Evolutionary conservation across 1,140 invertebrate genomes (phyloP).

Genomic region (Choristoneura fumiferana): DNA sequence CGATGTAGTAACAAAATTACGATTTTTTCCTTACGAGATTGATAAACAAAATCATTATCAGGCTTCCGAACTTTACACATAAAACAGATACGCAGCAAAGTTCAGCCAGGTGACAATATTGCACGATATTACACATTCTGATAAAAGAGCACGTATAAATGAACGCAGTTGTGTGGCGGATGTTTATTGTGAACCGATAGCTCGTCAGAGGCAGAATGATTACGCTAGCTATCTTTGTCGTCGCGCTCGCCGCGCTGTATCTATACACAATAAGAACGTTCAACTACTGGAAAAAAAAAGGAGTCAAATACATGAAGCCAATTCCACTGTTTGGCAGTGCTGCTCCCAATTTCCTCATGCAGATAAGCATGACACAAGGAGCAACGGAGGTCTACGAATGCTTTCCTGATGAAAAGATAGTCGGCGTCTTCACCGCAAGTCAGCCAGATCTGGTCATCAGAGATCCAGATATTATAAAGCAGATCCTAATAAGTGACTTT

Average conservation of each 20-base stretch:
- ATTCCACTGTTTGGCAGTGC: constrained; percentile 33
- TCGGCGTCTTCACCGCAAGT: constrained; percentile 28
- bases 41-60: no score
- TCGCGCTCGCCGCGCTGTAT: constrained; percentile 29
- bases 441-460: constrained; percentile 26
- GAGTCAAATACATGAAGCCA: constrained; percentile 39
- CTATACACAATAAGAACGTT: constrained; percentile 34
- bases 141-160: no score
- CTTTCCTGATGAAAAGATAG: constrained; percentile 33
- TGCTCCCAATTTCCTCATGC: constrained; percentile 18
- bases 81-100: no score
- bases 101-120: no score
- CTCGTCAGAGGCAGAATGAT: constrained; percentile 19
- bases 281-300: constrained; percentile 38
- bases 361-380: constrained; percentile 27
- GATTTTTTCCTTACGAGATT: no score
- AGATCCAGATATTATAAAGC: constrained; percentile 33
- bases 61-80: no score
- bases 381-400: constrained; percentile 23
- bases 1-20: no score
- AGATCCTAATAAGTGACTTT: constrained; percentile 33
- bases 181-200: no score
- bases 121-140: no score
- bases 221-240: constrained; percentile 19
- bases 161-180: no score